Evolutionary conservation across 2,888 invertebrate species (phyloP).

Genomic region (Altica lythri): DNA sequence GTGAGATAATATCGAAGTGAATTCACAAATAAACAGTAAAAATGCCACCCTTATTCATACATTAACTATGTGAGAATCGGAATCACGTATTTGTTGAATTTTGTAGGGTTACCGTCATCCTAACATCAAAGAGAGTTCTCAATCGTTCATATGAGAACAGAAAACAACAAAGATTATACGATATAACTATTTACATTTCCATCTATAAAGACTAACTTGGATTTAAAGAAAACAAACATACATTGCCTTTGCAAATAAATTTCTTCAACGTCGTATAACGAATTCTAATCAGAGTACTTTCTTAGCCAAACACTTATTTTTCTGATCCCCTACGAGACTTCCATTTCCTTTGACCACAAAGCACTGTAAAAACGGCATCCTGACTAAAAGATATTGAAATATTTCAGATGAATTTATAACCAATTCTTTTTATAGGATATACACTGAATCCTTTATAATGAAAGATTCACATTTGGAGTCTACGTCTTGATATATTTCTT

Average conservation of each 20-base stretch:
- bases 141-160: constrained; percentile 36
- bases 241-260: constrained; percentile 47
- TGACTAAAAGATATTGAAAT: constrained; percentile 18
- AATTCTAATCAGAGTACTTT: constrained; percentile 36
- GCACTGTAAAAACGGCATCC: constrained; percentile 15
- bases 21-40: constrained; percentile 36
- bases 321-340: constrained; percentile 17
- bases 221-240: constrained; percentile 54
- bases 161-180: constrained; percentile 41
- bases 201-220: constrained; percentile 47
- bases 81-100: constrained; percentile 39
- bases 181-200: constrained; percentile 50
- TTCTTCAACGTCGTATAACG: constrained; percentile 35
- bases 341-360: constrained; percentile 30
- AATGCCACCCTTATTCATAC: constrained; percentile 30
- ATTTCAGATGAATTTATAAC: constrained; percentile 25
- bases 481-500: neutral
- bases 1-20: constrained; percentile 34
- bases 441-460: constrained; percentile 20
- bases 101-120: constrained; percentile 39
- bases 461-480: constrained; percentile 15
- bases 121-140: constrained; percentile 42
- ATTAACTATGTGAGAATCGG: constrained; percentile 23
- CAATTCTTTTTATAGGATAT: constrained; percentile 21
- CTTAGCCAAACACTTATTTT: constrained; percentile 27